Base-by-base conservation (phyloP, 2,888 invertebrate species). In the Diaprepes abbreviatus region DNA sequence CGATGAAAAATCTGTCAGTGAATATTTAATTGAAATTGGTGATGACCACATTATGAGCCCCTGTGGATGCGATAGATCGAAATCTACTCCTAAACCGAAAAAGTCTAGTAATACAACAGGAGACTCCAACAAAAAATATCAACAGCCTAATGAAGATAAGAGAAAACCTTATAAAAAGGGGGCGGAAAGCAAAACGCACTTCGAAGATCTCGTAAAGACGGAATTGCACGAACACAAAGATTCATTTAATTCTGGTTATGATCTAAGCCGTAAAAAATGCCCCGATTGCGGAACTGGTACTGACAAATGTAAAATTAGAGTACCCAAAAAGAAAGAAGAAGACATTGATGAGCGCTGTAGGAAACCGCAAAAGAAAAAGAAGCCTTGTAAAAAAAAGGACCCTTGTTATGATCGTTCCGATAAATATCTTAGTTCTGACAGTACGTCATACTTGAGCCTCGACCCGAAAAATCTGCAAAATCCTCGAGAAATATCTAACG, bases 261-360 rank as follows among this genome's bases (percentile, higher is more conserved):
- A 45, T 0, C 7, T 43, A 1, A 4, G 12, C 19, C n/a, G n/a
- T n/a, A 14, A 35, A 36, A 19, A 67, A 33, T 68, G 68, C 21
- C 63, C 55, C 0, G 63, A 68, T 33, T 57, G 68, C 24, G 65
- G 65, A 1, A 54, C 38, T 2, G 70, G 64, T 4, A 4, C 36
- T 10, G 14, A 40, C n/a, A 58, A 52, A 7, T 70, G 66, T 24
- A 70, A 66, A 17, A 62, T 70, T 35, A 50, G 19, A 1, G 38
- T 38, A 4, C 43, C 55, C 0, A 45, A 24, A 62, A 45, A 31
- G 10, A 9, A 50, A 19, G 35, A 68, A 12, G 31, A 50, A 0
- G 43, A 52, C 3, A n/a, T n/a, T n/a, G 17, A 58, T 1, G 5
- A 16, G 9, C 6, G 14, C 3, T 28, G 12, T n/a, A 43, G 55